A percentile compares a stretch with the other conserved stretches of the same genome.
These are phyloP conservation scores for Anoplius nigerrimus DNA, from an alignment of 2,888 invertebrate species.

Conservation along the genomic window DNA sequence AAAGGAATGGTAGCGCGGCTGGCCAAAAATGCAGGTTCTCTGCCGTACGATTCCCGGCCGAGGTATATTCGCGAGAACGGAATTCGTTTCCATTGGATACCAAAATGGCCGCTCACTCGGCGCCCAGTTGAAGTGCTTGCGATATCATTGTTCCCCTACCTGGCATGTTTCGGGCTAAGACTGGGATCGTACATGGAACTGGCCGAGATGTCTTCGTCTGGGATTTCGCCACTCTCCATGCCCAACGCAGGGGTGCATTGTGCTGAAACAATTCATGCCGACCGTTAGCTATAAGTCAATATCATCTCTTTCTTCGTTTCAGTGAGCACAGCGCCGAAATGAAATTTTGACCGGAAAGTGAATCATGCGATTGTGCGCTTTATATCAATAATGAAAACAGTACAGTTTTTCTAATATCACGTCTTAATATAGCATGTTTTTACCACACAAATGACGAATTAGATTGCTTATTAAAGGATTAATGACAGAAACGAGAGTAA, in stretches of 20 bases:
- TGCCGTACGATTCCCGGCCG: background rate
- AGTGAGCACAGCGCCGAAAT: conserved; percentile 9
- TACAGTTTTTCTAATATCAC: too few relatives aligned
- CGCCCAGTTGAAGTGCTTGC: conserved; percentile 29
- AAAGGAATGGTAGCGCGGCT: background rate
- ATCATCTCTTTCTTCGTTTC: conserved; percentile 40
- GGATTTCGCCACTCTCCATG: conserved; percentile 72
- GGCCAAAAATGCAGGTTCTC: background rate
- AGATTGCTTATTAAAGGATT: too few relatives aligned
- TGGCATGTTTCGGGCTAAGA: conserved; percentile 72
- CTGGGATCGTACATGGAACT: conserved; percentile 73
- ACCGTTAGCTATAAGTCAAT: conserved; percentile 42
- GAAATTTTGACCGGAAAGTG: too few relatives aligned
- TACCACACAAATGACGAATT: too few relatives aligned
- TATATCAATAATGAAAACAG: too few relatives aligned
- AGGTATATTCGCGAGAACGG: conserved; percentile 4
- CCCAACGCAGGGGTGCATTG: conserved; percentile 70
- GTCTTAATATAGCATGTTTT: too few relatives aligned
- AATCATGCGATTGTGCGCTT: too few relatives aligned
- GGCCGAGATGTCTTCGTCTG: conserved; percentile 73
- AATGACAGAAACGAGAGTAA: too few relatives aligned
- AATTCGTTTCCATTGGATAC: conserved; percentile 34
- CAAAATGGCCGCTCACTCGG: conserved; percentile 33
- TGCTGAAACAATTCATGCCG: conserved; percentile 66
- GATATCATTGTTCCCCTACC: conserved; percentile 67